These are phyloP conservation scores for Ephydatia muelleri DNA, from an alignment of 37 sponge, comb jelly and placozoan species.

Conservation along the genomic window DNA sequence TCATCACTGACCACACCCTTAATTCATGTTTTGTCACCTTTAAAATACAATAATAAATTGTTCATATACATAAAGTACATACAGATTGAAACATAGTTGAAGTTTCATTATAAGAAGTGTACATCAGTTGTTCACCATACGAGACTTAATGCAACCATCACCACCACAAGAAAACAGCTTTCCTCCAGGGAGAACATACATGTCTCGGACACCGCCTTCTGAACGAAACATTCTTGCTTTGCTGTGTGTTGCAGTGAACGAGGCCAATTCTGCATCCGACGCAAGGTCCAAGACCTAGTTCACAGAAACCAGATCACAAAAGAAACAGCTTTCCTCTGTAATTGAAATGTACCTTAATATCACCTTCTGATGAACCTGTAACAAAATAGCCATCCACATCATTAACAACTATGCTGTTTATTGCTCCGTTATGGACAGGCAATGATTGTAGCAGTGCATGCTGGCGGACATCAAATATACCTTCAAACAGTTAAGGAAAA, in stretches of 20 bases:
- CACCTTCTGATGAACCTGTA: constrained; percentile 89
- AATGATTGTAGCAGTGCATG: constrained; percentile 54
- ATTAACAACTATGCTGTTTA: constrained; percentile 78
- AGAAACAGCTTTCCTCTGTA: not conserved
- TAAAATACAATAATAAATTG: no score
- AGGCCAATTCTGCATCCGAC: constrained; percentile 48
- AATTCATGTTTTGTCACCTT: no score
- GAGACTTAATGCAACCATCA: constrained; percentile 66
- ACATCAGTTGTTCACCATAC: not conserved
- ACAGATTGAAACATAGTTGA: no score
- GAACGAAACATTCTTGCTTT: constrained; percentile 63
- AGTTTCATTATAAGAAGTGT: not conserved
- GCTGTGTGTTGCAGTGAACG: constrained; percentile 42
- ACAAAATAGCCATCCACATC: constrained; percentile 82
- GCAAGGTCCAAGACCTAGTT: constrained; percentile 64
- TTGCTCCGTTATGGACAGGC: constrained; percentile 68
- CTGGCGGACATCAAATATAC: constrained; percentile 85
- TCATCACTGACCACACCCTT: no score
- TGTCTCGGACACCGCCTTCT: constrained; percentile 64
- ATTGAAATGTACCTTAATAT: constrained; percentile 75
- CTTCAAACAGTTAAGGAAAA: constrained; percentile 15
- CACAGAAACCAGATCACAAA: not conserved
- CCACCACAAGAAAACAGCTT: constrained; percentile 75
- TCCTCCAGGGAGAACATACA: constrained; percentile 51
- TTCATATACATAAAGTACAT: no score